Evolutionary conservation across 2,113 vertebrate genomes (phyloP), one percentile per base, ranked within the genome.

Genomic region (Myocastor coypus): DNA sequence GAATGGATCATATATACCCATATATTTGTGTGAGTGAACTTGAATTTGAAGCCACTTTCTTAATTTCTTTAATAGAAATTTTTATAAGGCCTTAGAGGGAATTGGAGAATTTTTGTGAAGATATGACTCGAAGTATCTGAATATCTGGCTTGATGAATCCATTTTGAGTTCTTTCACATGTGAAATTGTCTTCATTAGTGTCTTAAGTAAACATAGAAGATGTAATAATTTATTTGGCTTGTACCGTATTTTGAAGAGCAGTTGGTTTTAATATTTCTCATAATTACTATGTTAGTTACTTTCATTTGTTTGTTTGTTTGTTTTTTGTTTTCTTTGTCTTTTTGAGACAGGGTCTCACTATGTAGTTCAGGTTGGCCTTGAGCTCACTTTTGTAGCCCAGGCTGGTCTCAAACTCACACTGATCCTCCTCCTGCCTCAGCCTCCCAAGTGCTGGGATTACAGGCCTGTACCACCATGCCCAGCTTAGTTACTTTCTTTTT

Each of bases 161-260:
- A n/a, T 52, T 91, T 63, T 88, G 68, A 80, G 83, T 69, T 77
- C 28, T 61, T 84, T 7, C n/a, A 46, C 20, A 5, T 88, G n/a
- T 88, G 9, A 52, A 71, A 88, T 71, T 91, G 26, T 87, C 46
- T 78, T 64, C 22, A 52, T 83, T 87, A 69, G 50, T 78, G 14
- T 69, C 30, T 61, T 61, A 87, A 81, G 10, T 83, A 87, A 96
- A 83, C 59, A 73, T 34, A 52, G 1, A 46, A 34, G 66, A 77
- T 64, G 1, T 19, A 91, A 42, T 69, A 57, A 92, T 84, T 94
- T 66, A 30, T 89, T 80, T 92, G 82, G 4, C 37, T 94, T 87
- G 77, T 16, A 52, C 16, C 28, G 10, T 83, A 68, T 87, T 66
- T 96, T 81, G 59, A 87, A 94, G 57, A 77, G 83, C 30, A 83